Conservation (phyloP, 1,140 invertebrate genomes). For the Drosophila erecta region DNA sequence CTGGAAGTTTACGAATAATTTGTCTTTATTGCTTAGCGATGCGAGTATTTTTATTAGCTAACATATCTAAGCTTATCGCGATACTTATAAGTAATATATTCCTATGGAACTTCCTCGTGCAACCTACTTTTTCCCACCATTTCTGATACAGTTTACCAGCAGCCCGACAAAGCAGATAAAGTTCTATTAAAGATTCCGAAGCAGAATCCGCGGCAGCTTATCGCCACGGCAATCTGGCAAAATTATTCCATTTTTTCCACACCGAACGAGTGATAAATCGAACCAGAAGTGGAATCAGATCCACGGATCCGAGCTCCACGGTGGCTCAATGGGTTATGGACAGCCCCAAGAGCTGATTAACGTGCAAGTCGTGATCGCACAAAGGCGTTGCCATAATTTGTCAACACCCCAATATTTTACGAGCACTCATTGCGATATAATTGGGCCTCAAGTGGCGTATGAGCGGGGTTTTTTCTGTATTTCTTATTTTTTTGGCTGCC, state of each 20-base stretch:
- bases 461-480: constrained; percentile 23
- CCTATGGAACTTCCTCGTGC: no score
- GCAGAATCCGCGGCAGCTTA: background rate
- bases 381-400: constrained; percentile 84
- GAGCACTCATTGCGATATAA: constrained; percentile 81
- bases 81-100: background rate
- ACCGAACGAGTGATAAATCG: constrained; percentile 5
- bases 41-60: no score
- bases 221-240: background rate
- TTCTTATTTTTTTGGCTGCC: constrained; percentile 6
- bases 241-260: background rate
- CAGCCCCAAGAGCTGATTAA: constrained; percentile 52
- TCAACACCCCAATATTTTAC: constrained; percentile 84
- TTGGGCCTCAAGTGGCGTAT: constrained; percentile 61
- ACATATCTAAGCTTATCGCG: no score
- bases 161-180: background rate
- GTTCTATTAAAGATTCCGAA: background rate
- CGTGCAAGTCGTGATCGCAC: constrained; percentile 58
- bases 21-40: no score
- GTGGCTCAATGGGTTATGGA: background rate
- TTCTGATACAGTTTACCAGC: background rate
- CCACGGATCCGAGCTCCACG: background rate
- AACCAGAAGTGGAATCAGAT: constrained; percentile 17
- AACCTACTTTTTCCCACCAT: constrained; percentile 2
- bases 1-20: no score